Conservation (phyloP, 2,113 vertebrate species). For the Alectura lathami region DNA sequence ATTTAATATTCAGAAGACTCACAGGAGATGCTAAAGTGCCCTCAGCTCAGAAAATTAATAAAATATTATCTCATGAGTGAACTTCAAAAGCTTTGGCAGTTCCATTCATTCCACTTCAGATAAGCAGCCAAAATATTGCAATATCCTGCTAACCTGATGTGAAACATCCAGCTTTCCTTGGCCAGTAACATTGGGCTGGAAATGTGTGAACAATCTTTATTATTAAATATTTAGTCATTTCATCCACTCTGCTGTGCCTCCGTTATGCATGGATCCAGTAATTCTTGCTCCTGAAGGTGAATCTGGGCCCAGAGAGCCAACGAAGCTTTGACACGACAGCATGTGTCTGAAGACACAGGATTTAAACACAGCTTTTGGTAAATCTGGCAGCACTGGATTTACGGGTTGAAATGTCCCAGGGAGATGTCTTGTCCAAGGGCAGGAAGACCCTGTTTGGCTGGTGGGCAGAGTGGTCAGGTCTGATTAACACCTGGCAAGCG, state of each 20-base stretch:
- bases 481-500: neutral
- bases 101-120: conserved; percentile 69
- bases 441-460: neutral
- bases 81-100: conserved; percentile 72
- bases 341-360: neutral
- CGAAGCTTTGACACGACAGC: neutral
- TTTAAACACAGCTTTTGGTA: neutral
- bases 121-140: conserved; percentile 69
- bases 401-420: neutral
- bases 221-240: conserved; percentile 53
- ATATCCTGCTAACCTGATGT: conserved; percentile 68
- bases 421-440: neutral
- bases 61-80: conserved; percentile 66
- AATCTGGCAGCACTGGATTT: neutral
- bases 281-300: conserved; percentile 8
- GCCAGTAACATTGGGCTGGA: conserved; percentile 33
- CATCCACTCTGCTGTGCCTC: neutral
- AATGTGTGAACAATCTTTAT: conserved; percentile 61
- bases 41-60: conserved; percentile 67
- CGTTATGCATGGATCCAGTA: neutral
- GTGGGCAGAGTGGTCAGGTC: neutral
- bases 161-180: conserved; percentile 61
- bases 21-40: conserved; percentile 61
- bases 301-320: neutral
- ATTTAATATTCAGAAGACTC: conserved; percentile 56